Evolutionary conservation across 2,888 invertebrate genomes (phyloP), one percentile per base, ranked within the genome.

Genomic region (Hyles lineata): DNA sequence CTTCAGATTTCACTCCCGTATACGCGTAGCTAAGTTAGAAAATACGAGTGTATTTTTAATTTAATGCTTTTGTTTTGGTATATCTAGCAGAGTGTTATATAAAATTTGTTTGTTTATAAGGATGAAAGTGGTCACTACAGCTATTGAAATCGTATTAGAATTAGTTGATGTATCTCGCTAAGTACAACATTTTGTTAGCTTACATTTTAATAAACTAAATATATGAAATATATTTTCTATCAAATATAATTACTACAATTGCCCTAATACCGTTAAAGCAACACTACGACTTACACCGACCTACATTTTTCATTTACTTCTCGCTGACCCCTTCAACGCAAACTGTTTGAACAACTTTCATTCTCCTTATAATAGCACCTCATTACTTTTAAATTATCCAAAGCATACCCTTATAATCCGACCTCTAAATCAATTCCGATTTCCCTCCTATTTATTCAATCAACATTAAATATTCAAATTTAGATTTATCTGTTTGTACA

Each of bases 401-500:
- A 17, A 67, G 50, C 43, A 50, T 6, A 15, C 35, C n/a, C 23
- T 67, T 23, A 2, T 43, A 67, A 67, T 43, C 67, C 15, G 25
- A 23, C 19, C 43, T 50, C 67, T 62, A 19, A 67, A 17, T 67
- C 67, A 43, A 11, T 63, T n/a, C 35, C 50, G 15, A 50, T 50
- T 67, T 50, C 43, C 63, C 15, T 55, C 72, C 19, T 55, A 71
- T 21, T 73, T 25, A 58, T 61, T 73, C 74, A 62, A 71, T 69
- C 63, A 74, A 74, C 75, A 78, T 77, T 79, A 78, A 77, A 75
- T 81, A 78, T 52, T 74, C 73, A 74, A 50, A 58, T 75, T 70
- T 74, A 69, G 74, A 76, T 82, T 80, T 82, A 79, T 81, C 75
- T 77, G 80, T 80, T 82, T 72, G 76, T 79, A 79, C 62, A 71